Evolutionary conservation across 2,888 invertebrate genomes (phyloP).

Genomic region (Cordilura impudica): DNA sequence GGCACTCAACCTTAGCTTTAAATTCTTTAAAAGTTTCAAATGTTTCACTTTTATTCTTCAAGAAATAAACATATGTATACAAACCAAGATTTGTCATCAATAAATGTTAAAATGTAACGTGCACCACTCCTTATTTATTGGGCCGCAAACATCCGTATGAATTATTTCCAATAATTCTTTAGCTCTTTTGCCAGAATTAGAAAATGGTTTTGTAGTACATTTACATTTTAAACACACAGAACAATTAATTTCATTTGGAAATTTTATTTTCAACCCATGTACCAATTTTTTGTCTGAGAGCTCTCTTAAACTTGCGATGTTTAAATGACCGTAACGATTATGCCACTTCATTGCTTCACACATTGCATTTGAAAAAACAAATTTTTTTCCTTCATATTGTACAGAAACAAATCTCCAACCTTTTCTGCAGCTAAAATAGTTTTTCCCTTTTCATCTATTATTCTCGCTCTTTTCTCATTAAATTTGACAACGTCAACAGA

Average conservation of each 20-base stretch:
- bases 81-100: constrained; percentile 56
- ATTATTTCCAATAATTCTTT: too few species aligned
- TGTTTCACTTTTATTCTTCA: constrained; percentile 31
- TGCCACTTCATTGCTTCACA: constrained; percentile 35
- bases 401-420: too few species aligned
- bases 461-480: too few species aligned
- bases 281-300: constrained; percentile 25
- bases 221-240: constrained; percentile 36
- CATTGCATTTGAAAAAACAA: background rate
- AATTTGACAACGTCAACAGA: too few species aligned
- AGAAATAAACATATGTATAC: constrained; percentile 61
- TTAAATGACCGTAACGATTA: constrained; percentile 43
- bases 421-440: background rate
- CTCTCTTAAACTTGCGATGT: constrained; percentile 28
- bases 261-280: constrained; percentile 20
- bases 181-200: constrained; percentile 27
- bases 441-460: background rate
- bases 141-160: too few species aligned
- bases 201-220: constrained; percentile 34
- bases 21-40: constrained; percentile 45
- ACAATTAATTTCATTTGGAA: constrained; percentile 35
- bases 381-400: too few species aligned
- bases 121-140: constrained; percentile 47
- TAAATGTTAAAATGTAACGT: constrained; percentile 59
- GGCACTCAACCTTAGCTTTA: constrained; percentile 47